phyloP scores from a whole-genome alignment of 2,797 vertebrate species.

The Caiman crocodilus region DNA sequence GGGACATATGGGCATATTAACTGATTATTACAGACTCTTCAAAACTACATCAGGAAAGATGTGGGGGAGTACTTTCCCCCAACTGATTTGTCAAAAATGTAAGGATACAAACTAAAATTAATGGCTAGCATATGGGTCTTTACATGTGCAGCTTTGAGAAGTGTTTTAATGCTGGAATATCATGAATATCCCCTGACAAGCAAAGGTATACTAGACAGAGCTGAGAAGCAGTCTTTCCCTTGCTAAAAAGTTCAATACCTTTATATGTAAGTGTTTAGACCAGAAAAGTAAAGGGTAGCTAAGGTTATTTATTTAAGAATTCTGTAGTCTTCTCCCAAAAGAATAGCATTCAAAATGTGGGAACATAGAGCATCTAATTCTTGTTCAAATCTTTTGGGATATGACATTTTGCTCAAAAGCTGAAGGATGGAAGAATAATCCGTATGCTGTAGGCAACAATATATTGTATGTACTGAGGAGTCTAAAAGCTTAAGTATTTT shows the following conservation, averaged over 20 bases:
- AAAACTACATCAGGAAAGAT: neutral
- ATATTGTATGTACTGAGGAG: neutral
- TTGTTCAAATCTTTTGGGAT: conserved; percentile 2
- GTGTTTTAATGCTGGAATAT: neutral
- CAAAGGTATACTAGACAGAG: neutral
- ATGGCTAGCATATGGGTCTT: neutral
- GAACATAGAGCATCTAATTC: neutral
- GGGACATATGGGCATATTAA: neutral
- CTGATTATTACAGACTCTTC: neutral
- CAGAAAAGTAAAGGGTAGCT: conserved; percentile 47
- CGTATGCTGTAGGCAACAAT: neutral
- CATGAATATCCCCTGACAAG: neutral
- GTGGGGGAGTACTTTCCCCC: neutral
- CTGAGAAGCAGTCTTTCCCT: neutral
- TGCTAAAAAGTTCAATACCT: conserved; percentile 3
- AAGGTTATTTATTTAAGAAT: conserved; percentile 28
- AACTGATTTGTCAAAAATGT: neutral
- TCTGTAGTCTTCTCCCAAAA: neutral
- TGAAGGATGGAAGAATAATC: neutral
- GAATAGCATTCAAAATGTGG: neutral
- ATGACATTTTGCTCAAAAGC: conserved; percentile 29
- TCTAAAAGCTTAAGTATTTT: neutral
- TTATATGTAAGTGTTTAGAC: conserved; percentile 11
- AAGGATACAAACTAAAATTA: neutral
- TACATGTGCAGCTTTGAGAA: neutral